Evolutionary conservation across 2,797 vertebrate species (phyloP).

Genomic region (Eulemur coronatus): DNA sequence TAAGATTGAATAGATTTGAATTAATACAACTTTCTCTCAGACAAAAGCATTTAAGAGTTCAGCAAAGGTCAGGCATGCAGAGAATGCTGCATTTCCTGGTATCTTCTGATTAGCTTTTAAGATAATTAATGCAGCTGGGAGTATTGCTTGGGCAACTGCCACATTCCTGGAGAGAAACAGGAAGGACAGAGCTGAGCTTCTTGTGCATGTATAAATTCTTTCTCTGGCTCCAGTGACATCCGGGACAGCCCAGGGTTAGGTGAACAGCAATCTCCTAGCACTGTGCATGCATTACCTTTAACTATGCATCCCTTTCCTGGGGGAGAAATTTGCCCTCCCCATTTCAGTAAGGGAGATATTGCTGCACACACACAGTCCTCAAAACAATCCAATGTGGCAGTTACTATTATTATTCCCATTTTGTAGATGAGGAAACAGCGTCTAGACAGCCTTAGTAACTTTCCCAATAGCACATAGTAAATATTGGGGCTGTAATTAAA

Average conservation of each 20-base stretch:
- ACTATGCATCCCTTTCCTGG: background rate
- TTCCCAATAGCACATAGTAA: background rate
- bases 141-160: background rate
- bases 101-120: constrained; percentile 59
- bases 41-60: constrained; percentile 61
- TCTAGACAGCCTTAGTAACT: background rate
- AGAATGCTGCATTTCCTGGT: constrained; percentile 63
- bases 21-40: constrained; percentile 55
- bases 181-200: background rate
- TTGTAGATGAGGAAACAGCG: background rate
- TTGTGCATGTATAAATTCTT: background rate
- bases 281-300: background rate
- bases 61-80: constrained; percentile 52
- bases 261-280: background rate
- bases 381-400: background rate
- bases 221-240: background rate
- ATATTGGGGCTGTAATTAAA: background rate
- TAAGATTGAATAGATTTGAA: constrained; percentile 52
- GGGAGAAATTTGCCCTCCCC: background rate
- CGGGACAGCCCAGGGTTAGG: background rate
- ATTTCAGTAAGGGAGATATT: background rate
- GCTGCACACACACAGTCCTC: background rate
- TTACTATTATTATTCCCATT: background rate
- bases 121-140: constrained; percentile 46
- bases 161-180: constrained; percentile 43